Evolutionary conservation across 2,113 vertebrate genomes (phyloP), one percentile per base, ranked within the genome.

Genomic region (Ctenomys sociabilis): DNA sequence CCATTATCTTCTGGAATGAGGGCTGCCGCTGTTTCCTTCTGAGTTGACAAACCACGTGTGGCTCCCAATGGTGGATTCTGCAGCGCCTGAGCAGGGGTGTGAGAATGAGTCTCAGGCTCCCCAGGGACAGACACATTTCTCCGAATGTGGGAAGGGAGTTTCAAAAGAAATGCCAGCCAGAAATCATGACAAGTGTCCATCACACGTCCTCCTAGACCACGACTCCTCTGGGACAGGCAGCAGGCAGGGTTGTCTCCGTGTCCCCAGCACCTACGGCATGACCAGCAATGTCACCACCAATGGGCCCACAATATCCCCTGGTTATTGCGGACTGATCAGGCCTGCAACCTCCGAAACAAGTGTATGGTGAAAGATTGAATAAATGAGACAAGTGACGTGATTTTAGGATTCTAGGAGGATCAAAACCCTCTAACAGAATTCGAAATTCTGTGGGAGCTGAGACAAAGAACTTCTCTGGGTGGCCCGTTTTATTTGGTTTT

Each of bases 41-140:
- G 24, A 77, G 54, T 3, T 13, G 30, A 85, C 32, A 61, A 14
- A 19, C 66, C 78, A 9, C 37, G 13, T 0, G 14, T 0, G 0
- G 1, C 16, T 59, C 49, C 28, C 19, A 66, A 68, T 68, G 81
- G 85, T 70, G 64, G 21, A 35, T 5, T 21, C 92, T 77, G 19
- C 82, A 66, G 70, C 75, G 70, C 59, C 9, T 57, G 59, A 85
- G 52, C 64, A 82, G 28, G 49, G 35, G 32, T 75, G 5, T 81
- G 77, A 75, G 81, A 89, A 32, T 22, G 40, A 57, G 14, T 43
- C n/a, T 81, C 59, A 22, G 7, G 45, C 37, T 81, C n/a, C 32
- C 28, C 5, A 0, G 26, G 24, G 24, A 64, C 43, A 78, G 89
- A 78, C 35, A 70, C 12, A 57, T 59, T 52, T 14, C 43, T 49